Base-by-base conservation (phyloP, 2,888 invertebrate species). In the Heliconius sara region DNA sequence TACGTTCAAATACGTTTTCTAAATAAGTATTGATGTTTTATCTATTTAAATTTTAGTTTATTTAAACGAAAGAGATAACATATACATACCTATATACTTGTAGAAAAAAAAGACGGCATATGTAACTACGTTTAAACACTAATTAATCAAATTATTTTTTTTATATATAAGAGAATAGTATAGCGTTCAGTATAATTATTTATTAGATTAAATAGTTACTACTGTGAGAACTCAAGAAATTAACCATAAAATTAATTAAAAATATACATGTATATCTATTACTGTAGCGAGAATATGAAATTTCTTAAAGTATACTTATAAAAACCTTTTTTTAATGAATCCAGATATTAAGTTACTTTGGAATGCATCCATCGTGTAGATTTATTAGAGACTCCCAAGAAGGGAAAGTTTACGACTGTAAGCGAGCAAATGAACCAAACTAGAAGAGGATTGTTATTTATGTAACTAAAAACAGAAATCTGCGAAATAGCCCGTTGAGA, bases 391-490 rank as follows among this genome's bases (percentile, higher is more conserved):
- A n/a, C 60, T 79, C 57, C 76, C 47, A 65, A 57, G 73, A 79
- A 73, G n/a, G 72, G 66, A 52, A 65, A 70, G 63, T 81, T 82
- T 82, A 82, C 78, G 81, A 82, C 67, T 60, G 39, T 34, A 63
- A 72, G 63, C 67, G 68, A 67, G 43, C 73, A 77, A 72, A 72
- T 79, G 67, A 52, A 71, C 75, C 39, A 34, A n/a, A 68, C 68
- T 68, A 60, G 70, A 75, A 71, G 77, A 77, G 67, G 67, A 66
- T 72, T 72, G 77, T 73, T 82, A 67, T 82, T 80, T 80, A 80
- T 76, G 77, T 77, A 60, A 73, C 76, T 63, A 73, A 73, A 76
- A 83, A 79, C 78, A 81, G 82, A 82, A 82, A 81, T 83, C 82
- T 83, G 81, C 79, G 79, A 84, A 68, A 84, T 81, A 80, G 76